Evolutionary conservation across 2,113 vertebrate genomes (phyloP), one percentile per base, ranked within the genome.

Genomic region (Triplophysa tibetana): DNA sequence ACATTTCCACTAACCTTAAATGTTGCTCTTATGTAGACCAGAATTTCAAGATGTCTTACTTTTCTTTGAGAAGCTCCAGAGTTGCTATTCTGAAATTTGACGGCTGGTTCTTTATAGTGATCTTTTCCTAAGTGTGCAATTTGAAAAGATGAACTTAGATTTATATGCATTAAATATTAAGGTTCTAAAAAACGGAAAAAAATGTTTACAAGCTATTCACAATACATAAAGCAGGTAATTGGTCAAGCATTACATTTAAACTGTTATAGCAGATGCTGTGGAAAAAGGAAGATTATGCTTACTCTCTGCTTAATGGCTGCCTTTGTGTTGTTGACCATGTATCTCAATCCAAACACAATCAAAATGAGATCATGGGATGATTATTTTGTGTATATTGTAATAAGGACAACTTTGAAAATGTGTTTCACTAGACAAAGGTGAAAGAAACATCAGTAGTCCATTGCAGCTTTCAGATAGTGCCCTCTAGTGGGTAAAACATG

Each of bases 381-480:
- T 11, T 38, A 17, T 56, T 68, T 54, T 67, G 65, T 67, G 41
- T n/a, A 8, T 61, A 33, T 3, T 52, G 50, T 17, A 48, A 16
- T 16, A 16, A 17, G 13, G 4, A 52, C 4, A 52, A 17, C 50
- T 16, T 3, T 52, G 11, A 11, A 2, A 45, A 45, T 45, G 41
- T 43, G 43, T 12, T 12, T 45, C 48, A 70, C 29, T 56, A 23
- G 8, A 60, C 54, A 73, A 75, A 75, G 58, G 26, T 61, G 1
- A 58, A n/a, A 21, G 8, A 43, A 62, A 63, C 52, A 82, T 61
- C 67, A 62, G 43, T 48, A 62, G 43, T 48, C 61, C 16, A 16
- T 69, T 88, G 89, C 85, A 76, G 88, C 88, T 89, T 91, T 88
- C 83, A 88, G 88, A 91, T 86, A 89, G 48, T 89, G 81, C 91